A percentile compares a stretch with the other conserved stretches of the same genome.
phyloP scores from a whole-genome alignment of 53 echinoderm and acorn worm genomes.

The Crossaster papposus region DNA sequence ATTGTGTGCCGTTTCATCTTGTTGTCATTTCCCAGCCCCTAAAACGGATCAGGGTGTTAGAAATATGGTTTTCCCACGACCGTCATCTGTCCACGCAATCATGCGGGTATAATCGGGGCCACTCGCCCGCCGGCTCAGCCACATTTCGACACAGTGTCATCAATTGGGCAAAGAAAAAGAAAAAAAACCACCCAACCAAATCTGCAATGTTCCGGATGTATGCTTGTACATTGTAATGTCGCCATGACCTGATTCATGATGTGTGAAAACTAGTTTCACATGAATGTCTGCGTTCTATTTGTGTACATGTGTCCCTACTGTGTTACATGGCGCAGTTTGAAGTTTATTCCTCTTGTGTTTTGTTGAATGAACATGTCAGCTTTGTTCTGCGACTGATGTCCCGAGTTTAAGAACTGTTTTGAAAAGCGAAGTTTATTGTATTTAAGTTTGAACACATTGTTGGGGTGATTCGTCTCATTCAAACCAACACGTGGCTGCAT shows the following conservation, averaged over 20 bases:
- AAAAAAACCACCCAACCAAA: no score
- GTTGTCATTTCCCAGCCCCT: conserved; percentile 22
- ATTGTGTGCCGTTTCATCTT: conserved; percentile 22
- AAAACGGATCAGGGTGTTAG: conserved; percentile 49
- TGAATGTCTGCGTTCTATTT: background rate
- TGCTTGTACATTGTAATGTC: no score
- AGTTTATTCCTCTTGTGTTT: background rate
- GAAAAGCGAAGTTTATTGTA: no score
- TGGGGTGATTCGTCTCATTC: no score
- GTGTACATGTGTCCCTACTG: background rate
- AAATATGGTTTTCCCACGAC: conserved; percentile 53
- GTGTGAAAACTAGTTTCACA: background rate
- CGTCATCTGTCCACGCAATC: conserved; percentile 39
- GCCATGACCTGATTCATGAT: background rate
- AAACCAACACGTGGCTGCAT: no score
- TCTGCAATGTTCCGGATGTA: conserved; percentile 17
- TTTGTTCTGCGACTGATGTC: no score
- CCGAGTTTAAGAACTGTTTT: no score
- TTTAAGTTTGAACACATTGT: no score
- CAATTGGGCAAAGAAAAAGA: background rate
- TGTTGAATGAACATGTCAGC: no score
- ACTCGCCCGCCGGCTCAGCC: background rate
- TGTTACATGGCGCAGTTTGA: background rate
- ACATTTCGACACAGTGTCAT: conserved; percentile 48
- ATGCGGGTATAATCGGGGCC: conserved; percentile 39